phyloP scores from a whole-genome alignment of 2,113 vertebrate species.

The Neolamprologus falcicula region DNA sequence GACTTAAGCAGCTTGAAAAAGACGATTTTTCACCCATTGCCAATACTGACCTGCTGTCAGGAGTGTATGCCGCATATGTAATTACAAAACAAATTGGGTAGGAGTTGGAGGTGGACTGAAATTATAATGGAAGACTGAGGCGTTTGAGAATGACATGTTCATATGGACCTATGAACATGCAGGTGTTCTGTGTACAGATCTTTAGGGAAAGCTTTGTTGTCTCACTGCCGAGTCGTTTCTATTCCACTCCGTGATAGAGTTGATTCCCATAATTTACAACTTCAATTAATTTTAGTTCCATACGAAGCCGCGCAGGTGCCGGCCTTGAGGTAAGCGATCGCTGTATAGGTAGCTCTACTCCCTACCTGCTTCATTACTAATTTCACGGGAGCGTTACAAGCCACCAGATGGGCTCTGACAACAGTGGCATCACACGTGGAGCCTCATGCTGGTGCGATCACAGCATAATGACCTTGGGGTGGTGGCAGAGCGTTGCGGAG shows the following conservation, averaged over 20 bases:
- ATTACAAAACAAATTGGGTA: not conserved
- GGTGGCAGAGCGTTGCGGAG: slow-evolving; percentile 5
- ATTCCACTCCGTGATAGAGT: not conserved
- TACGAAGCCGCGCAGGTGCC: not conserved
- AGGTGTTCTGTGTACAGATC: not conserved
- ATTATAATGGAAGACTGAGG: not conserved
- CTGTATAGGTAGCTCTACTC: slow-evolving; percentile 17
- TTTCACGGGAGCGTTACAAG: slow-evolving; percentile 57
- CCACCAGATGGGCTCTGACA: slow-evolving; percentile 71
- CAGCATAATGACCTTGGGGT: slow-evolving; percentile 64
- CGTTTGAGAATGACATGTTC: not conserved
- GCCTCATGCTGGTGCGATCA: slow-evolving; percentile 48
- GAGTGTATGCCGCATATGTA: not conserved
- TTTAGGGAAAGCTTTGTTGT: not conserved
- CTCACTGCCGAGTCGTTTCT: not conserved
- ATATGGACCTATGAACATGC: not conserved
- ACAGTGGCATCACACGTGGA: slow-evolving; percentile 41
- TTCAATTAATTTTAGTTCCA: not conserved
- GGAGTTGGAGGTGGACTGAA: not conserved
- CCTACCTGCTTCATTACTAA: slow-evolving; percentile 53
- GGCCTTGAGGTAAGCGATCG: slow-evolving; percentile 6
- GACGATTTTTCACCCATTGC: not conserved
- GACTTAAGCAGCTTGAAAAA: slow-evolving; percentile 50
- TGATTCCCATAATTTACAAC: not conserved
- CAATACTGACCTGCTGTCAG: not conserved